These are phyloP conservation scores for Drosophila yooni DNA, from an alignment of 2,888 invertebrate genomes.

Conservation along the genomic window DNA sequence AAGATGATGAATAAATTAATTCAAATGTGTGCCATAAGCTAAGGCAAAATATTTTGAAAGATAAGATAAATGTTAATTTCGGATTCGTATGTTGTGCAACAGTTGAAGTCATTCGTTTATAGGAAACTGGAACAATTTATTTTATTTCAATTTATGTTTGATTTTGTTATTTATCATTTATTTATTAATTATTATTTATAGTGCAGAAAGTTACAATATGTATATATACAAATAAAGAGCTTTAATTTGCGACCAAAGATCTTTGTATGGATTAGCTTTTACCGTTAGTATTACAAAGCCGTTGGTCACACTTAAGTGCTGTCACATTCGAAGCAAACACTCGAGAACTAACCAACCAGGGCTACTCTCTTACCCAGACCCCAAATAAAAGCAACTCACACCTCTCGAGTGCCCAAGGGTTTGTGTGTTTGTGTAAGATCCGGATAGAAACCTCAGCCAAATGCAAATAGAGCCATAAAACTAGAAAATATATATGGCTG, in stretches of 20 bases:
- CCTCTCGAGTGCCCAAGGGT: slow-evolving; percentile 26
- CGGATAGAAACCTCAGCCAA: slow-evolving; percentile 29
- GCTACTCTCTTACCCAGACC: slow-evolving; percentile 12
- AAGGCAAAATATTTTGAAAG: neutral
- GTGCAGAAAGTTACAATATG: rapidly evolving
- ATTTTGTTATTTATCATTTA: neutral
- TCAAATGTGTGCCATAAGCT: neutral
- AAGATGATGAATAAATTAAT: neutral
- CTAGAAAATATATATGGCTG: slow-evolving; percentile 39
- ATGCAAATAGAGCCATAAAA: slow-evolving; percentile 67
- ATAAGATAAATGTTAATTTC: neutral
- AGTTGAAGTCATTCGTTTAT: neutral
- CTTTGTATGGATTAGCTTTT: neutral
- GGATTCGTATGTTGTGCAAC: neutral
- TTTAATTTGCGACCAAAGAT: neutral
- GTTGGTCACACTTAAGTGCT: slow-evolving; percentile 30
- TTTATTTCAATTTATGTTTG: neutral
- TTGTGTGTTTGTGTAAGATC: slow-evolving; percentile 61
- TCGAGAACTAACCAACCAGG: slow-evolving; percentile 28
- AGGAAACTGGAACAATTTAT: neutral
- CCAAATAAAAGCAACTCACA: slow-evolving; percentile 42
- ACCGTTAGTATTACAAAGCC: neutral
- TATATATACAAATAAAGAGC: neutral
- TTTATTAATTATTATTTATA: neutral
- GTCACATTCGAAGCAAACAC: slow-evolving; percentile 20